Evolutionary conservation across 35 echinoderm and acorn worm species (phyloP).

Genomic region (Nesometra sesokonis): DNA sequence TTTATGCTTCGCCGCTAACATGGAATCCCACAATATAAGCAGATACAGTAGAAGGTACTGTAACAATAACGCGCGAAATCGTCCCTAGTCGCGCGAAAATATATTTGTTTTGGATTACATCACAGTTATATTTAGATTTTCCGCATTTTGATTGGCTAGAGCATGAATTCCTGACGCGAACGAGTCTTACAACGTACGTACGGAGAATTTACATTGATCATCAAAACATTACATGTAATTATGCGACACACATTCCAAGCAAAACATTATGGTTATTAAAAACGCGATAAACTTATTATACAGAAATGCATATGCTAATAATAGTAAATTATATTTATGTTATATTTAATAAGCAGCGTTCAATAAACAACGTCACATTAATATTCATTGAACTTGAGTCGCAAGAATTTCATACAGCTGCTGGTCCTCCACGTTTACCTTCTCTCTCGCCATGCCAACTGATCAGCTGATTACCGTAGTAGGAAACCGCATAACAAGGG

Average conservation of each 20-base stretch:
- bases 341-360: neutral
- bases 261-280: too few species aligned
- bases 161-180: neutral
- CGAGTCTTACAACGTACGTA: neutral
- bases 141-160: neutral
- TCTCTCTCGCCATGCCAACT: constrained; percentile 21
- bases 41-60: neutral
- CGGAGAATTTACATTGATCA: neutral
- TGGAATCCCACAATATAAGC: neutral
- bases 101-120: neutral
- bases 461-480: neutral
- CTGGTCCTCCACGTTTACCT: neutral
- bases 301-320: neutral
- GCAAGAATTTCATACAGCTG: constrained; percentile 15
- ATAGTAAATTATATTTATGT: neutral
- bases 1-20: neutral
- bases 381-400: neutral
- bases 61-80: neutral
- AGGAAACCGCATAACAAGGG: neutral
- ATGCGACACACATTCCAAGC: too few species aligned
- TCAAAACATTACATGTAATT: neutral
- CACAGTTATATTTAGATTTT: neutral
- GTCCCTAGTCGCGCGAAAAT: neutral
- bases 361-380: neutral
- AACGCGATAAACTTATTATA: too few species aligned